phyloP scores from a whole-genome alignment of 2,888 invertebrate species.

The Nemapogon koenigi region DNA sequence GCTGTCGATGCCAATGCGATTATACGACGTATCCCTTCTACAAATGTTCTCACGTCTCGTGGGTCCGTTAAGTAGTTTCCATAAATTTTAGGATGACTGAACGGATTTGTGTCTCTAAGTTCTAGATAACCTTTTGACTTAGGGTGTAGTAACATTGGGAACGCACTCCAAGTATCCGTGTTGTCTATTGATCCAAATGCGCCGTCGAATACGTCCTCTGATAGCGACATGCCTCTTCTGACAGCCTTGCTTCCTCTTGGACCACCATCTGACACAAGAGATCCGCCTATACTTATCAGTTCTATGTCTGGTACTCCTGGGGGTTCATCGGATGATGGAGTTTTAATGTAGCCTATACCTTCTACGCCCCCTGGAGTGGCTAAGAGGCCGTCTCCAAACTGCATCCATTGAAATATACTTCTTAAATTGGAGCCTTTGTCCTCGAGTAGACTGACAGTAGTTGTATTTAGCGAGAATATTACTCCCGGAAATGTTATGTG shows the following conservation, averaged over 20 bases:
- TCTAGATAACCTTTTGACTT: conserved; percentile 72
- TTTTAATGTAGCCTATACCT: conserved; percentile 68
- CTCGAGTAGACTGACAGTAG: conserved; percentile 29
- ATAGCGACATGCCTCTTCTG: conserved; percentile 47
- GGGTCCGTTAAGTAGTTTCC: conserved; percentile 73
- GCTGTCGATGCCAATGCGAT: conserved; percentile 48
- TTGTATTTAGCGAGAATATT: conserved; percentile 64
- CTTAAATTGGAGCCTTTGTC: conserved; percentile 23
- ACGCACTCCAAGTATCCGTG: conserved; percentile 60
- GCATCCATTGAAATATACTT: conserved; percentile 28
- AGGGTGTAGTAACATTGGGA: conserved; percentile 71
- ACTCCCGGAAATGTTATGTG: conserved; percentile 70
- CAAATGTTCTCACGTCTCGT: conserved; percentile 67
- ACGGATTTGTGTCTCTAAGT: conserved; percentile 68
- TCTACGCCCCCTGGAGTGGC: conserved; percentile 67
- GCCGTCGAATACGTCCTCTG: conserved; percentile 40
- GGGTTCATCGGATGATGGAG: conserved; percentile 53
- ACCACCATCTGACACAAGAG: conserved; percentile 41
- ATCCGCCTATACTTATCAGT: conserved; percentile 68
- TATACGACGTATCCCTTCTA: conserved; percentile 64
- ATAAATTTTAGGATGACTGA: conserved; percentile 69
- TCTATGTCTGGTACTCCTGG: conserved; percentile 73
- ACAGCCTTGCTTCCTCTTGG: conserved; percentile 36
- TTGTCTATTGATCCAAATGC: conserved; percentile 46
- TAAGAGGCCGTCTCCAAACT: conserved; percentile 44